Evolutionary conservation across 1,140 invertebrate genomes (phyloP).

Genomic region (Goniozus legneri): DNA sequence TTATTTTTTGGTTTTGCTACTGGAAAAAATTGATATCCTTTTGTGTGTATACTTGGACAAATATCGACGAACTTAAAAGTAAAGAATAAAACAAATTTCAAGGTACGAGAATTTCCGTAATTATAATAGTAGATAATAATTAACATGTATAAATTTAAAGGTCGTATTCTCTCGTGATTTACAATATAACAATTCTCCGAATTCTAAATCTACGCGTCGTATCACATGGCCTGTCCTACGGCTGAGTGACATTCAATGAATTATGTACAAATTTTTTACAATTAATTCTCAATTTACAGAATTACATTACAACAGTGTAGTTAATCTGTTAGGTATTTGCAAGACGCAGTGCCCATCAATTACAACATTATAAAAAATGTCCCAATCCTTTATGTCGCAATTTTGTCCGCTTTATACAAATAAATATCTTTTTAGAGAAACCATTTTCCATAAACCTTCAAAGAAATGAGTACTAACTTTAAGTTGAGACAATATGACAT

Average conservation of each 20-base stretch:
- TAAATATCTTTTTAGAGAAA: constrained; percentile 9
- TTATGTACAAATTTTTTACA: constrained; percentile 32
- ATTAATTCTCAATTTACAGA: constrained; percentile 14
- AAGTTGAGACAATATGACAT: neutral
- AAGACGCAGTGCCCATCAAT: neutral
- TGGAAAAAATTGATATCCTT: no score
- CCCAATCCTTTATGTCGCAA: neutral
- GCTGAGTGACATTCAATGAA: neutral
- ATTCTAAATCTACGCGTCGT: constrained; percentile 30
- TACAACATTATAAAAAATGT: neutral
- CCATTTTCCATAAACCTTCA: neutral
- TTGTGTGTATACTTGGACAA: no score
- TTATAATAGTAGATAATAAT: neutral
- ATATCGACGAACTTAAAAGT: neutral
- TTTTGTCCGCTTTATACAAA: constrained; percentile 8
- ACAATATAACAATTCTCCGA: constrained; percentile 38
- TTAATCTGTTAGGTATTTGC: neutral
- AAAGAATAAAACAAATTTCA: neutral
- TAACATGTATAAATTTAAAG: neutral
- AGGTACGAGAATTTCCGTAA: neutral
- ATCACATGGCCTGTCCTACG: constrained; percentile 8
- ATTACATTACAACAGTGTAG: neutral
- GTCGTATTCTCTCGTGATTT: constrained; percentile 23
- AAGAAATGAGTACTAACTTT: constrained; percentile 1
- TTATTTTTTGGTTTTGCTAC: no score